phyloP scores from a whole-genome alignment of 1,140 invertebrate genomes.

The Carposina sasakii region DNA sequence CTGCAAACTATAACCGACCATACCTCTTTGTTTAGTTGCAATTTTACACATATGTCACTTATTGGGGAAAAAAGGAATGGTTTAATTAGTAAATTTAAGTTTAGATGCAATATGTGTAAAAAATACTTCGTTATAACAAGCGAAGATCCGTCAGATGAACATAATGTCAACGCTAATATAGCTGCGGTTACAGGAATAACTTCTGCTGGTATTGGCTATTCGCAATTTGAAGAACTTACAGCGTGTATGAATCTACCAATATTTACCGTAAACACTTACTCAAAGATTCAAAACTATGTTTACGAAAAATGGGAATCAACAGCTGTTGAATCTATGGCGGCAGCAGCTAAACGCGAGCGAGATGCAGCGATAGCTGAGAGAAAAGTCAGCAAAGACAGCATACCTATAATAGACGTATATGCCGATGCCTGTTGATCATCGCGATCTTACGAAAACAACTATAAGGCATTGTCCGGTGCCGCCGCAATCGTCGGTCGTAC shows the following conservation, averaged over 20 bases:
- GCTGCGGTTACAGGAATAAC: background rate
- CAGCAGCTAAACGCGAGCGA: slow-evolving; percentile 39
- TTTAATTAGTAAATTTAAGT: background rate
- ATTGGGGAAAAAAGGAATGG: slow-evolving; percentile 1
- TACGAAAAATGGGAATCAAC: slow-evolving; percentile 4
- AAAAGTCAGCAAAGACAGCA: slow-evolving; percentile 20
- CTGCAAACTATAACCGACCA: background rate
- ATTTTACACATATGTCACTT: no score
- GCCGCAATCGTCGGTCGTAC: slow-evolving; percentile 30
- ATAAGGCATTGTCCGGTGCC: slow-evolving; percentile 34
- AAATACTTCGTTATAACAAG: background rate
- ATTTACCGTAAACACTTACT: background rate
- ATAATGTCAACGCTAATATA: background rate
- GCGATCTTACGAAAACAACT: slow-evolving; percentile 29
- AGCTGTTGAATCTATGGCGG: slow-evolving; percentile 28
- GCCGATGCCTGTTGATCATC: slow-evolving; percentile 33
- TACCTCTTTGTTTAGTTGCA: no score
- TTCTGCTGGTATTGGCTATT: background rate
- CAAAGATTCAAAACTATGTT: background rate
- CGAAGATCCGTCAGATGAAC: background rate
- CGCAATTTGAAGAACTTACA: slow-evolving; percentile 1
- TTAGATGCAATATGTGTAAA: slow-evolving; percentile 2
- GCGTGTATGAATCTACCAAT: background rate
- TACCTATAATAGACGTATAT: slow-evolving; percentile 31
- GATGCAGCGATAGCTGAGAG: slow-evolving; percentile 30